Percentiles rank a stretch among this genome's conserved stretches.
Conservation (phyloP, 2,797 vertebrate species). For the Tenualosa thibaudeaui region DNA sequence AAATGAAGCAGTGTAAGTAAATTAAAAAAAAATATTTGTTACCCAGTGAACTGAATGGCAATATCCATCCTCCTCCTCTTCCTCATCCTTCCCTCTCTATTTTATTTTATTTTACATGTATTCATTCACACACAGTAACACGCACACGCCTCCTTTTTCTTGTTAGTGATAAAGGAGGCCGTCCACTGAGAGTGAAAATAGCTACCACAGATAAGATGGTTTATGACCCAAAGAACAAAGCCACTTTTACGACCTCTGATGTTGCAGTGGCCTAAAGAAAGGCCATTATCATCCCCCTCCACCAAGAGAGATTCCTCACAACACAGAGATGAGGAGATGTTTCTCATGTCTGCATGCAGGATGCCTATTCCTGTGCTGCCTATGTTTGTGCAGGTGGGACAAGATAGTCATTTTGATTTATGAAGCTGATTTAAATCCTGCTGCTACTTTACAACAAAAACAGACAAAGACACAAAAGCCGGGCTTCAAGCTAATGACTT, state of each 20-base stretch:
- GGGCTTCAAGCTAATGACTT: background rate
- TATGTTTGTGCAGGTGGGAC: background rate
- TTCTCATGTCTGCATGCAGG: background rate
- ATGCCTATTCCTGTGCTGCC: background rate
- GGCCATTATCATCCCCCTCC: background rate
- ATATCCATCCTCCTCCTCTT: too few relatives aligned
- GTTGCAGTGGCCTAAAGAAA: background rate
- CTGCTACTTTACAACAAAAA: too few relatives aligned
- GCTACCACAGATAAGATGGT: background rate
- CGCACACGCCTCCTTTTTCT: background rate
- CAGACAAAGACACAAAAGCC: too few relatives aligned
- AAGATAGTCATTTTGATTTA: too few relatives aligned
- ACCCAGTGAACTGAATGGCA: background rate
- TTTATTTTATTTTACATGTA: too few relatives aligned
- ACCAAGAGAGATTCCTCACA: background rate
- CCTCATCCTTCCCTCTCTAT: too few relatives aligned
- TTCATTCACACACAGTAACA: background rate
- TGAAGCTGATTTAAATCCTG: too few relatives aligned
- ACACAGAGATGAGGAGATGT: background rate
- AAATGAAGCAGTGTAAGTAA: background rate
- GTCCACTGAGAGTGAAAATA: background rate
- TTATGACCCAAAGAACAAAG: background rate
- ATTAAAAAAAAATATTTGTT: background rate
- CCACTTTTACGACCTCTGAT: conserved; percentile 12
- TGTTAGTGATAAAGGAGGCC: background rate